These are phyloP conservation scores for Euphydryas editha DNA, from an alignment of 2,888 invertebrate genomes.

Conservation along the genomic window DNA sequence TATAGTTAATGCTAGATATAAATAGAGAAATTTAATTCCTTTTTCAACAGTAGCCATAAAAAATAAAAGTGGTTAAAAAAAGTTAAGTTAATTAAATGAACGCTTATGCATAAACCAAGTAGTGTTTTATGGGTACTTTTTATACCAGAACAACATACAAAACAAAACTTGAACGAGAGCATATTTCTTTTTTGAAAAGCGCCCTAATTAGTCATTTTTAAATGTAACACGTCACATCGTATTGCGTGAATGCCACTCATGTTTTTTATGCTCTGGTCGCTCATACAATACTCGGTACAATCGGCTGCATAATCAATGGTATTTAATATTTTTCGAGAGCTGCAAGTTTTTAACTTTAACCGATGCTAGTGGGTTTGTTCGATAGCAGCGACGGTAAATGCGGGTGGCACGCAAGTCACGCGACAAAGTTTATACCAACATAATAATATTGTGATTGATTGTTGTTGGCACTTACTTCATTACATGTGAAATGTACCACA, in stretches of 20 bases:
- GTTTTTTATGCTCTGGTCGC: constrained; percentile 39
- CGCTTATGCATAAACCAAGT: not conserved
- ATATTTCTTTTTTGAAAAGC: constrained; percentile 23
- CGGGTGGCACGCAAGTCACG: constrained; percentile 62
- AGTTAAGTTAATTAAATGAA: not conserved
- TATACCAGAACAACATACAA: constrained; percentile 6
- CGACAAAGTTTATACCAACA: constrained; percentile 61
- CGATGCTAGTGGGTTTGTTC: constrained; percentile 43
- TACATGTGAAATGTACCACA: constrained; percentile 52
- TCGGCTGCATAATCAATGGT: constrained; percentile 39
- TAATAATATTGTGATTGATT: constrained; percentile 73
- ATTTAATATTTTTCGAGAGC: constrained; percentile 38
- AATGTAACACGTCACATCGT: constrained; percentile 41
- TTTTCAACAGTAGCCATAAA: not conserved
- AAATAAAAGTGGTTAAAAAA: constrained; percentile 1
- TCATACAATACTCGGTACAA: constrained; percentile 29
- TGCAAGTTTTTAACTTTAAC: constrained; percentile 37
- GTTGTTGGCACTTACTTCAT: constrained; percentile 69
- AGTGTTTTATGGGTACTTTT: not conserved
- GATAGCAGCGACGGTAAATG: constrained; percentile 57
- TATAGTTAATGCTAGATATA: no score
- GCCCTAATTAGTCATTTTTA: constrained; percentile 38
- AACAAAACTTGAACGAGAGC: constrained; percentile 25
- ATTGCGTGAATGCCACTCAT: constrained; percentile 46
- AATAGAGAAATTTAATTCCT: no score